Percentiles rank a stretch among this genome's conserved stretches.
Conservation (phyloP, 2,113 vertebrate species). For the Kobus ellipsiprymnus region DNA sequence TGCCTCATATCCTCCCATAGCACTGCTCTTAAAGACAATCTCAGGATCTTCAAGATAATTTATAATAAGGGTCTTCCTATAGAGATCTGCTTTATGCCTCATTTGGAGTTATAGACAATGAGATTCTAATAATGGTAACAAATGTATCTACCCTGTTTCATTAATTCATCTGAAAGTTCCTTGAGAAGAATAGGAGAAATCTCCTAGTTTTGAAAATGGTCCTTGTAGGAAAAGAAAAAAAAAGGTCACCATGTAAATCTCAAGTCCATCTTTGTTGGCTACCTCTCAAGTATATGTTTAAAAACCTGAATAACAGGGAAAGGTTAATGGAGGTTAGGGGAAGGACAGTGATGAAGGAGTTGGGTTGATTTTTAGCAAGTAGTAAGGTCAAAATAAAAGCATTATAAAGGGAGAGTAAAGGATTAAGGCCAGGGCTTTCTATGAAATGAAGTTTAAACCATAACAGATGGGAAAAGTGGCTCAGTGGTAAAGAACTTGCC, state of each 20-base stretch:
- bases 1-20: not conserved
- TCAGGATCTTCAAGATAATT: not conserved
- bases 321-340: not conserved
- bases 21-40: not conserved
- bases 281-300: not conserved
- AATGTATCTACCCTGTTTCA: not conserved
- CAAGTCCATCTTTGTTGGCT: not conserved
- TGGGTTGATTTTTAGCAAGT: not conserved
- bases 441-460: not conserved
- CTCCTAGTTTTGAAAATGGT: not conserved
- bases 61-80: not conserved
- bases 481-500: not conserved
- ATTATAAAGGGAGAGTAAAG: slow-evolving; percentile 2
- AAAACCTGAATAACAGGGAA: not conserved
- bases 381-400: not conserved
- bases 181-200: not conserved
- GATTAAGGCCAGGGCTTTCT: not conserved
- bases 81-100: not conserved
- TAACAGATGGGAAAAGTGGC: not conserved
- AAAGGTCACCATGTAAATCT: not conserved
- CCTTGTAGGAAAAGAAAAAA: not conserved
- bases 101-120: not conserved
- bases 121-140: not conserved
- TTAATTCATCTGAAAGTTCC: not conserved
- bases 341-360: not conserved